phyloP scores from a whole-genome alignment of 2,797 vertebrate genomes.

The Tolypeutes matacus region DNA sequence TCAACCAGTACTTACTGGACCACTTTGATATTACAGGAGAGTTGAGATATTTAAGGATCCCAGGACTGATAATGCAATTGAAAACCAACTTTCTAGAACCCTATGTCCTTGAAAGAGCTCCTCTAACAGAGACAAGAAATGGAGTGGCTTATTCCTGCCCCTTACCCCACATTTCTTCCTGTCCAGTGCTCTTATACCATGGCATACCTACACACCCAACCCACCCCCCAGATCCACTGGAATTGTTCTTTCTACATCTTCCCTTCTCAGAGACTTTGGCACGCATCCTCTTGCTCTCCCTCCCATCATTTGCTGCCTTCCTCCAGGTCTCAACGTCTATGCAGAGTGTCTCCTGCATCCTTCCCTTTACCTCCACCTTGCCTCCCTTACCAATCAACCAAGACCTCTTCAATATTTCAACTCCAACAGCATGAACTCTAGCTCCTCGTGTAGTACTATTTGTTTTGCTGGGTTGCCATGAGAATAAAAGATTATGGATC shows the following conservation, averaged over 20 bases:
- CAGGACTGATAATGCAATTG: background rate
- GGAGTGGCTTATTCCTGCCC: background rate
- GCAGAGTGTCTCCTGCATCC: background rate
- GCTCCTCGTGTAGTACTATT: background rate
- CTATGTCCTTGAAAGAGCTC: background rate
- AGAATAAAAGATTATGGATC: background rate
- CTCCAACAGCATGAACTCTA: background rate
- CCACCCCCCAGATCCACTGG: background rate
- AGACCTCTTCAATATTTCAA: background rate
- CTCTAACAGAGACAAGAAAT: background rate
- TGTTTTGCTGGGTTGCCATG: background rate
- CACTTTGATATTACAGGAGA: background rate
- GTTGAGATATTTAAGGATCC: background rate
- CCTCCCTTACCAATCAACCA: background rate
- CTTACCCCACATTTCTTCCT: background rate
- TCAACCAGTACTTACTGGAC: background rate
- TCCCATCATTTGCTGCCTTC: background rate
- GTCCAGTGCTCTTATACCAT: background rate
- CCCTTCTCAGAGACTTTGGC: background rate
- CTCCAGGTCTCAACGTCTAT: background rate
- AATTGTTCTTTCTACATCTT: background rate
- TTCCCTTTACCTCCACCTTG: background rate
- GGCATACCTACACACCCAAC: too few species aligned
- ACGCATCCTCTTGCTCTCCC: background rate
- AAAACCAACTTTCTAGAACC: slow-evolving; percentile 7